Conservation (phyloP, 2,888 invertebrate genomes). For the Plutella xylostella region DNA sequence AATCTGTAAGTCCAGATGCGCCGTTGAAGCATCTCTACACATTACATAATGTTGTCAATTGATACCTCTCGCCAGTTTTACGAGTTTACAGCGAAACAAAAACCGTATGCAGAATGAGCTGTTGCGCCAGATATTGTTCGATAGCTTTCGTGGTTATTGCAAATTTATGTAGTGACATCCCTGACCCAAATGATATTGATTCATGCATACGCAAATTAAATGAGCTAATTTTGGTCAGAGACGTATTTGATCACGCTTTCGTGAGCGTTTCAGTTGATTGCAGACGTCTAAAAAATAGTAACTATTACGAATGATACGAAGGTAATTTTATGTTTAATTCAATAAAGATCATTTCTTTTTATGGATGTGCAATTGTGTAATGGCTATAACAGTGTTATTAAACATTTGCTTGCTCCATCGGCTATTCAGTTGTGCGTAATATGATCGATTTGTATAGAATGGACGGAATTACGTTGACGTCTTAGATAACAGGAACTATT, state of each 20-base stretch:
- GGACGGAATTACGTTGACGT: too few relatives aligned
- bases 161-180: neutral
- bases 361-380: conserved; percentile 3
- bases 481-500: neutral
- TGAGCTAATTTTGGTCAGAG: neutral
- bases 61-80: too few relatives aligned
- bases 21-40: too few relatives aligned
- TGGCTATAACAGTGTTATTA: neutral
- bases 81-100: neutral
- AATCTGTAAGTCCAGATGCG: too few relatives aligned
- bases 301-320: too few relatives aligned
- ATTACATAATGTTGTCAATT: too few relatives aligned
- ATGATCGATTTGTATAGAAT: too few relatives aligned
- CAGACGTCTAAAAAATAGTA: too few relatives aligned
- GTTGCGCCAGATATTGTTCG: neutral
- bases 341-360: too few relatives aligned
- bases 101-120: neutral
- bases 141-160: too few relatives aligned
- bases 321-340: too few relatives aligned
- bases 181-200: neutral
- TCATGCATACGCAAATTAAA: neutral
- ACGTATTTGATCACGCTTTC: too few relatives aligned
- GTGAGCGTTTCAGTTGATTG: neutral
- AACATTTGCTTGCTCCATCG: conserved; percentile 1
- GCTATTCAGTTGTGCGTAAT: neutral